Conservation (phyloP, 2,113 vertebrate species). For the Ivindomyrus marchei region DNA sequence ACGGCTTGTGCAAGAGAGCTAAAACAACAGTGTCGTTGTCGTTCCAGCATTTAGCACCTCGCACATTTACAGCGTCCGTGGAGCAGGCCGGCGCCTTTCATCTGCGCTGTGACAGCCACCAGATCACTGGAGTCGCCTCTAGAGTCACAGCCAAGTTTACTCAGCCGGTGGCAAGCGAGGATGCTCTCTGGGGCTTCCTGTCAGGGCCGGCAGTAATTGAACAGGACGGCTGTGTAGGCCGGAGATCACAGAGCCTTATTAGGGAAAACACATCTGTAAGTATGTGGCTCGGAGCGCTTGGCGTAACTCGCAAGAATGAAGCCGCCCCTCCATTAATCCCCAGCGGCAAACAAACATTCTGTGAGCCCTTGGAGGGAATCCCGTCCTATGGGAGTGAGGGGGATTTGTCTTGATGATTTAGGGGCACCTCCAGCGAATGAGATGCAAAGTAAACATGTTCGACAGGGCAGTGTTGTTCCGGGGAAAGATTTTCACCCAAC, state of each 20-base stretch:
- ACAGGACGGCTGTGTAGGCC: background rate
- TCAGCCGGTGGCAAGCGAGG: conserved; percentile 23
- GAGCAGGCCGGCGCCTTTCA: background rate
- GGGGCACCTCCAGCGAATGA: conserved; percentile 43
- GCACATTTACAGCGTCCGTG: background rate
- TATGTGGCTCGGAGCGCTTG: background rate
- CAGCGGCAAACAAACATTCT: conserved; percentile 6
- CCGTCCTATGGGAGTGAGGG: conserved; percentile 5
- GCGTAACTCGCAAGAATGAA: background rate
- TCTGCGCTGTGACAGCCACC: conserved; percentile 1
- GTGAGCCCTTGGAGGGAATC: conserved; percentile 13
- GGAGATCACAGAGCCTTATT: conserved; percentile 8
- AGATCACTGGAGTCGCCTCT: conserved; percentile 24
- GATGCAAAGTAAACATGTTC: conserved; percentile 33
- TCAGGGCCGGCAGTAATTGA: conserved; percentile 13
- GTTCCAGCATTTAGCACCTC: background rate
- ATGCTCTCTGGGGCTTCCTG: conserved; percentile 4
- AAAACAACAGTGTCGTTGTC: background rate
- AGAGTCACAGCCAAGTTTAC: conserved; percentile 39
- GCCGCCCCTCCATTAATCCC: background rate
- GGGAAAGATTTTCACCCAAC: conserved; percentile 40
- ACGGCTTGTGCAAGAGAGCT: background rate
- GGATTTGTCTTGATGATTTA: conserved; percentile 26
- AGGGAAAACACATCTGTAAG: conserved; percentile 18
- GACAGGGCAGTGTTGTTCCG: conserved; percentile 31